These are phyloP conservation scores for Sebastiscus albofasciatus DNA, from an alignment of 2,797 vertebrate species.

Conservation along the genomic window DNA sequence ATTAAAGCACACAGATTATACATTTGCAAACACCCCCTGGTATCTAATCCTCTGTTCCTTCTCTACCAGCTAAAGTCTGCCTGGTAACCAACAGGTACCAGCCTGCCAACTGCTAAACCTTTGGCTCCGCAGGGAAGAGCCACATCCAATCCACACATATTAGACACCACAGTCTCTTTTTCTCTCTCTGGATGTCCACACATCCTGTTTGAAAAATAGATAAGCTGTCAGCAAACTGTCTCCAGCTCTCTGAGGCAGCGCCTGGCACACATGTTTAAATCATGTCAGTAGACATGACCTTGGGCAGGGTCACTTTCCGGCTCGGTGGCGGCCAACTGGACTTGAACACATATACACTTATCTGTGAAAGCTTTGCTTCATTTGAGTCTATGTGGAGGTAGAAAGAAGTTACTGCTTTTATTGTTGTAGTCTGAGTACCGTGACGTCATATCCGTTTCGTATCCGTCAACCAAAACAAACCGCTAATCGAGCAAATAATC, in stretches of 20 bases:
- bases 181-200: constrained; percentile 26
- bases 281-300: constrained; percentile 58
- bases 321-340: constrained; percentile 21
- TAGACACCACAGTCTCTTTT: constrained; percentile 3
- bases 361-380: not conserved
- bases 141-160: constrained; percentile 49
- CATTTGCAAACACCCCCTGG: not conserved
- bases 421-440: no score
- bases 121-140: constrained; percentile 44
- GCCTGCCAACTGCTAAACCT: constrained; percentile 49
- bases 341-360: not conserved
- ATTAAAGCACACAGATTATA: not conserved
- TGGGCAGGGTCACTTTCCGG: constrained; percentile 55
- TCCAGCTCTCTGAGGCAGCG: constrained; percentile 44
- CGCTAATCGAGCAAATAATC: not conserved
- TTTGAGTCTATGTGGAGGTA: no score
- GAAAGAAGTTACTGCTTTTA: no score
- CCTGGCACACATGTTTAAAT: constrained; percentile 67
- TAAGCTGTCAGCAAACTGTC: constrained; percentile 70
- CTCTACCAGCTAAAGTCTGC: constrained; percentile 64
- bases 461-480: no score
- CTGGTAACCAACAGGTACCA: constrained; percentile 66
- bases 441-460: no score
- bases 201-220: constrained; percentile 75
- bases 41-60: constrained; percentile 3